Conservation (phyloP, 2,113 vertebrate genomes). For the Sinocyclocheilus maitianheensis region DNA sequence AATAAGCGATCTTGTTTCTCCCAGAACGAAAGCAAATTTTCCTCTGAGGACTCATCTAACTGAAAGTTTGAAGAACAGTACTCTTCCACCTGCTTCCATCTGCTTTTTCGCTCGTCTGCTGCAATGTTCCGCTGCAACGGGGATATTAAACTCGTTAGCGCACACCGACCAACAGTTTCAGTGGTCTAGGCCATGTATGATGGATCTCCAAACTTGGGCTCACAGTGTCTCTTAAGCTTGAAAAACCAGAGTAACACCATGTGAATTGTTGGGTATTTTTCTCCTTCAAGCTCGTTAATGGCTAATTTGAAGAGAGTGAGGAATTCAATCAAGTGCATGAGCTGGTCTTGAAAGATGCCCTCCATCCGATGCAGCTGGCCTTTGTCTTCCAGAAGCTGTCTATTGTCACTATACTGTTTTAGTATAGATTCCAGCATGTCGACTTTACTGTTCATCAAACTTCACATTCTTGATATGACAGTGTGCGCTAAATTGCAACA, state of each 20-base stretch:
- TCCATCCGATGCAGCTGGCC: no score
- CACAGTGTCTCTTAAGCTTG: not conserved
- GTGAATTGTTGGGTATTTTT: conserved; percentile 31
- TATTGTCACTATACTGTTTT: conserved; percentile 13
- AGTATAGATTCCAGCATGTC: conserved; percentile 32
- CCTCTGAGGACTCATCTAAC: not conserved
- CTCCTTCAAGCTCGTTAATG: conserved; percentile 32
- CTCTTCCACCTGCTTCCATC: not conserved
- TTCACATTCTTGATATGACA: conserved; percentile 23
- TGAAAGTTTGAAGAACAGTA: not conserved
- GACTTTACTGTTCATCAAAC: conserved; percentile 43
- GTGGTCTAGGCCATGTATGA: not conserved
- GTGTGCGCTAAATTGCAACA: not conserved
- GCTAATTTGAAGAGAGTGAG: conserved; percentile 41
- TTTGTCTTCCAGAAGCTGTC: not conserved
- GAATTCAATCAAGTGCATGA: conserved; percentile 33
- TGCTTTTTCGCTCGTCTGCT: not conserved
- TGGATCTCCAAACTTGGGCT: not conserved
- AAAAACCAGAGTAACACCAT: not conserved
- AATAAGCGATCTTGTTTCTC: no score
- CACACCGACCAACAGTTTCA: no score
- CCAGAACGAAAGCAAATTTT: no score
- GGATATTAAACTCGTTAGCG: not conserved
- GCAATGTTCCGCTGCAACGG: no score
- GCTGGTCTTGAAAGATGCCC: conserved; percentile 19